These are phyloP conservation scores for Gobius niger DNA, from an alignment of 2,113 vertebrate species.

Conservation along the genomic window DNA sequence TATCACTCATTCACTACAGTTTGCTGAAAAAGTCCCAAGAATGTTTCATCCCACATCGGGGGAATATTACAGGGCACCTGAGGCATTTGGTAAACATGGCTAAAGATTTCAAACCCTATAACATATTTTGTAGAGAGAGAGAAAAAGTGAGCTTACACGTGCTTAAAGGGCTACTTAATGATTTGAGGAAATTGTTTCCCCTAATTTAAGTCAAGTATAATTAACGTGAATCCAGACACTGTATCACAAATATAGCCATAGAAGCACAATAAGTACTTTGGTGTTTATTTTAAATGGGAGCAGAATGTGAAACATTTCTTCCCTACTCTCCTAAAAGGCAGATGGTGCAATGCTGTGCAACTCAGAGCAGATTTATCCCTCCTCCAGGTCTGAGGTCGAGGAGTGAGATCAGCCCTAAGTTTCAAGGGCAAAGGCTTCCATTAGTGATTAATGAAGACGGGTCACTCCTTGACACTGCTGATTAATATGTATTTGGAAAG, in stretches of 20 bases:
- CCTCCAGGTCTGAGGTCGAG: neutral
- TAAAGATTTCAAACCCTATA: too few species aligned
- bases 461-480: neutral
- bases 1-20: too few species aligned
- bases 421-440: neutral
- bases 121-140: too few species aligned
- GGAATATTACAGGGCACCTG: too few species aligned
- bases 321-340: neutral
- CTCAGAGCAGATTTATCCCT: neutral
- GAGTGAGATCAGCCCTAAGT: neutral
- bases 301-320: neutral
- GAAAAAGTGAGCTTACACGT: too few species aligned
- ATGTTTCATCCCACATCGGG: too few species aligned
- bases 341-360: conserved; percentile 6
- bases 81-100: too few species aligned
- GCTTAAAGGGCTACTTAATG: too few species aligned
- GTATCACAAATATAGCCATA: neutral
- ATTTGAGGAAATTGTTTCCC: too few species aligned
- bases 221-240: neutral
- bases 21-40: too few species aligned
- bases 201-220: too few species aligned
- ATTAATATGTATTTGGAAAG: neutral
- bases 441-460: neutral
- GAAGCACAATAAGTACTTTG: neutral
- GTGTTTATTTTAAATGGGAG: neutral